Base-by-base conservation (phyloP, 2,888 invertebrate genomes). In the Galerucella calmariensis region DNA sequence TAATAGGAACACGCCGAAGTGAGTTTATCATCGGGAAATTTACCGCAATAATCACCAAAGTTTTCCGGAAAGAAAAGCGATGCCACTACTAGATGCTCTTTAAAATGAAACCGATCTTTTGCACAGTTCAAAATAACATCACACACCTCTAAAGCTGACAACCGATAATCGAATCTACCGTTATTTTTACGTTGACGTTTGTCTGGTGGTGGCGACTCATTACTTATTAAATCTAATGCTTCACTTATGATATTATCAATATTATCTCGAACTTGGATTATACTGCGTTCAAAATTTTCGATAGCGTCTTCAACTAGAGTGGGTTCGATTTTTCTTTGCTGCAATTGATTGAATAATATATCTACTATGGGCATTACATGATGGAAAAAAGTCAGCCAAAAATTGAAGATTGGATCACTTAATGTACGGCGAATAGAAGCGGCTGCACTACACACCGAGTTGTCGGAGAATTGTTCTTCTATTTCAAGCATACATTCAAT, bases 311-410 rank as follows among this genome's bases (percentile, higher is more conserved):
- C 59, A 68, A 71, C 59, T 68, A 14, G 24, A 4, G 46, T 16
- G n/a, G 73, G 67, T 53, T 78, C 76, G 1, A 65, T 76, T 70
- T 67, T 59, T 58, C 67, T 69, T 67, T 71, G 53, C 51, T 80
- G 81, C 10, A 83, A 69, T 65, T 81, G 74, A 63, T 79, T 79
- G 61, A 72, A 80, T 16, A 80, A 70, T 9, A 80, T 74, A 67
- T 83, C 81, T 1, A 80, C 77, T 66, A 82, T 79, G 12, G 80
- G 80, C 81, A 82, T 81, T 20, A 81, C 71, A 67, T 66, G 75
- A 72, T 82, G 77, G 69, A 83, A 83, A 75, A 80, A 72, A 14
- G 70, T 75, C 59, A 83, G 73, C 82, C 83, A 83, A 79, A 80
- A 83, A 41, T 70, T 71, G 68, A 83, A 83, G 11, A 56, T 69